Evolutionary conservation across 1,140 invertebrate genomes (phyloP), one percentile per base, ranked within the genome.

Genomic region (Ooceraea biroi): DNA sequence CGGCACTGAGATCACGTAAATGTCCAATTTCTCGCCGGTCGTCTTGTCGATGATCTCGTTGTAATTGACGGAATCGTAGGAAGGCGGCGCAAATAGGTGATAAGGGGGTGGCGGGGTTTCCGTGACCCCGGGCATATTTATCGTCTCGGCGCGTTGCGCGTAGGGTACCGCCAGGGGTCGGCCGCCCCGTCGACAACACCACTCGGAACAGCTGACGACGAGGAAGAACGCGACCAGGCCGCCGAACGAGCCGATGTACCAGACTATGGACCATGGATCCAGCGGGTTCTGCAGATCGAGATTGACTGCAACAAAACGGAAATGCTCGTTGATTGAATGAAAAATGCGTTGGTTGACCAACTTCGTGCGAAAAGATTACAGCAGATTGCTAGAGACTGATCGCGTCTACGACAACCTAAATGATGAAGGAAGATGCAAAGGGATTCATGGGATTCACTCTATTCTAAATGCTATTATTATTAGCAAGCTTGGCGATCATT

Each of bases 181-280:
- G 14, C 91, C 91, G 2, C 90, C 87, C 3, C 91, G 91, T 58
- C 92, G 89, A 66, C 95, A 96, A 80, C 95, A 96, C 95, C 95
- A 95, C 78, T 96, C 95, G 1, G 95, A 95, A 83, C 95, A 96
- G 74, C 95, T 95, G n/a, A 96, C 95, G 5, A 96, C 94, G 7
- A 96, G 91, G 88, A 96, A 96, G 90, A 96, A 96, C 0, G 94
- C 93, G 3, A 96, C 95, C 19, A 96, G 88, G 0, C 95, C 95
- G 4, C 95, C 95, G 83, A 96, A 96, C 3, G 95, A 95, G 11
- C 95, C 95, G 22, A 96, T 94, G 91, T 96, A 96, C 95, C 95
- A 96, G 0, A 96, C 93, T 50, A 96, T 95, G 25, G 95, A 96
- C 95, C 95, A 95, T 0, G 95, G 94, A 80, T 95, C 95, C 74